These are phyloP conservation scores for Oxycera nigricornis DNA, from an alignment of 2,888 invertebrate genomes.

Conservation along the genomic window DNA sequence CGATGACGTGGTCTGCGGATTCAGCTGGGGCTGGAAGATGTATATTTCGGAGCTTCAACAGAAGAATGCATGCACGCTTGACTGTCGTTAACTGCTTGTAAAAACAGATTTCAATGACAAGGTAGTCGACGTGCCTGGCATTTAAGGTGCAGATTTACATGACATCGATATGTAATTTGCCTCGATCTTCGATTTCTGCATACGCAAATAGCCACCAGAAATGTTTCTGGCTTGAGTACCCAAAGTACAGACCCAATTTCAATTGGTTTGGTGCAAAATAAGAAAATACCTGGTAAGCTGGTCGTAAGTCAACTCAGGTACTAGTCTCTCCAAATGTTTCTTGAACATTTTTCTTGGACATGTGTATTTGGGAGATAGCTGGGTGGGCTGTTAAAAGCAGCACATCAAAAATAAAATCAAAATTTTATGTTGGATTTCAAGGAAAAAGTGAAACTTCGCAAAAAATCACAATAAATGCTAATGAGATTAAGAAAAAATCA, in stretches of 20 bases:
- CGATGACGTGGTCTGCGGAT: background rate
- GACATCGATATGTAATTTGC: conserved; percentile 14
- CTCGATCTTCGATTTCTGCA: background rate
- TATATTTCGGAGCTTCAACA: background rate
- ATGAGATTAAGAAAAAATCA: too few relatives aligned
- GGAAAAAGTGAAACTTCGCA: too few relatives aligned
- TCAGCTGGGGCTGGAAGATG: background rate
- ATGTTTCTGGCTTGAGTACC: background rate
- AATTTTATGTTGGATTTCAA: too few relatives aligned
- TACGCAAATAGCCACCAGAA: background rate
- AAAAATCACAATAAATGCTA: too few relatives aligned
- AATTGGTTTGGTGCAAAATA: background rate
- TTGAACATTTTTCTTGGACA: background rate
- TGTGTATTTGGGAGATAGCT: too few relatives aligned
- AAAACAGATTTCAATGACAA: conserved; percentile 1
- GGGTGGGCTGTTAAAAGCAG: too few relatives aligned
- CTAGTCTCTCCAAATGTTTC: background rate
- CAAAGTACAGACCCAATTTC: background rate
- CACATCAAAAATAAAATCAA: too few relatives aligned
- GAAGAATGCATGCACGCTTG: background rate
- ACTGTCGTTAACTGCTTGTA: background rate
- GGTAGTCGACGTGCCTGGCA: background rate
- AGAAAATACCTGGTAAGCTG: background rate
- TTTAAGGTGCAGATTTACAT: background rate
- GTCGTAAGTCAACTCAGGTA: background rate